phyloP scores from a whole-genome alignment of 2,797 vertebrate species.

The Lagocephalus sceleratus region DNA sequence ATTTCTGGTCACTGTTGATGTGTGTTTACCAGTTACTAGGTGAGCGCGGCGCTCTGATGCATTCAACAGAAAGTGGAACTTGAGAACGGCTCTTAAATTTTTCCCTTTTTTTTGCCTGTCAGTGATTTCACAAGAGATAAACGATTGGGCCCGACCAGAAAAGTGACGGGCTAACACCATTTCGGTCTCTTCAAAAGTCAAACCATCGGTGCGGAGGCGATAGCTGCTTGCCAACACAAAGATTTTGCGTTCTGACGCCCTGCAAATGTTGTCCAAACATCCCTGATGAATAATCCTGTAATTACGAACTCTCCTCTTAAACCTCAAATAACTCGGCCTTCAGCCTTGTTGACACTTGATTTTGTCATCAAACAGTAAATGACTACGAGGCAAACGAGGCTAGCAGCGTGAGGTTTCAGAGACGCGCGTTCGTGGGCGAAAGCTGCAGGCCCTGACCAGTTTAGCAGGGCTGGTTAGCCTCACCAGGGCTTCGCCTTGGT shows the following conservation, averaged over 20 bases:
- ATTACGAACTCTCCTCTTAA: too few relatives aligned
- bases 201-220: neutral
- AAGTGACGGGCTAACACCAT: slow-evolving; percentile 24
- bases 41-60: slow-evolving; percentile 58
- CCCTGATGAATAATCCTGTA: too few relatives aligned
- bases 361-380: too few relatives aligned
- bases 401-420: too few relatives aligned
- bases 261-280: neutral
- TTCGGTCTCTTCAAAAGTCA: slow-evolving; percentile 16
- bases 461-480: slow-evolving; percentile 2
- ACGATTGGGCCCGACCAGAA: slow-evolving; percentile 33
- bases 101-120: slow-evolving; percentile 47
- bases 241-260: slow-evolving; percentile 8
- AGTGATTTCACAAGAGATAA: slow-evolving; percentile 56
- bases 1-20: slow-evolving; percentile 64
- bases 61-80: slow-evolving; percentile 62
- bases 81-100: slow-evolving; percentile 57
- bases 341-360: too few relatives aligned
- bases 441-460: too few relatives aligned
- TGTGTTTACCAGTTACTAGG: slow-evolving; percentile 77
- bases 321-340: too few relatives aligned
- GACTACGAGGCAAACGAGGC: too few relatives aligned
- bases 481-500: neutral
- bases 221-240: slow-evolving; percentile 12
- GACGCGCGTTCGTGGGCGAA: too few relatives aligned